Evolutionary conservation across 2,797 vertebrate species (phyloP), one percentile per base, ranked within the genome.

Genomic region (Bovichtus diacanthus): DNA sequence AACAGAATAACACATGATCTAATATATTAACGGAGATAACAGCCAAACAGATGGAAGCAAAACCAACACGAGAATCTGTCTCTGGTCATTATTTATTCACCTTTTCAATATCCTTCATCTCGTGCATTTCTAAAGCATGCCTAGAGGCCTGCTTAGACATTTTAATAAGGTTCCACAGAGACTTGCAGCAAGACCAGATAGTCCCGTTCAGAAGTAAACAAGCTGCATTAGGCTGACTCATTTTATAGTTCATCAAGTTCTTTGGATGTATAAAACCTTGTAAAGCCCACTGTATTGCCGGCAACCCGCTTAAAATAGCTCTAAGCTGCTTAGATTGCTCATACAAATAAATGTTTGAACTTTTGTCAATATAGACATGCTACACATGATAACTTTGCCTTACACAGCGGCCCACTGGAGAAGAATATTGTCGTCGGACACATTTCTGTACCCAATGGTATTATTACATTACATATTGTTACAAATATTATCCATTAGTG

Each of bases 11-110:
- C 25, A n/a, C 11, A 5, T 41, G 16, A 38, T 39, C 5, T 34
- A n/a, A n/a, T 43, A 38, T 38, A 31, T 61, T 25, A 36, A 18
- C 0, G 0, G 18, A 16, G 13, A 23, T 3, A n/a, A n/a, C 31
- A 29, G 23, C 18, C 55, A n/a, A n/a, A n/a, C n/a, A n/a, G 50
- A n/a, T 36, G 19, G 34, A 51, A 27, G 19, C 9, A 47, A 56
- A 70, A 27, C 4, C 16, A 36, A 11, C 3, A 8, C 6, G 19
- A 69, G 19, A 58, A 25, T 27, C 12, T 23, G 23, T 36, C 21
- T 53, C 5, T n/a, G 13, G 41, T 72, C 36, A 46, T 82, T 73
- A 65, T 70, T 59, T 21, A 51, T 73, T 54, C 47, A 67, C 55
- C 27, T 25, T 50, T 36, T 59, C 27, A 21, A 12, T 38, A 3